Conservation (phyloP, 1,140 invertebrate genomes). For the Ips nitidus region DNA sequence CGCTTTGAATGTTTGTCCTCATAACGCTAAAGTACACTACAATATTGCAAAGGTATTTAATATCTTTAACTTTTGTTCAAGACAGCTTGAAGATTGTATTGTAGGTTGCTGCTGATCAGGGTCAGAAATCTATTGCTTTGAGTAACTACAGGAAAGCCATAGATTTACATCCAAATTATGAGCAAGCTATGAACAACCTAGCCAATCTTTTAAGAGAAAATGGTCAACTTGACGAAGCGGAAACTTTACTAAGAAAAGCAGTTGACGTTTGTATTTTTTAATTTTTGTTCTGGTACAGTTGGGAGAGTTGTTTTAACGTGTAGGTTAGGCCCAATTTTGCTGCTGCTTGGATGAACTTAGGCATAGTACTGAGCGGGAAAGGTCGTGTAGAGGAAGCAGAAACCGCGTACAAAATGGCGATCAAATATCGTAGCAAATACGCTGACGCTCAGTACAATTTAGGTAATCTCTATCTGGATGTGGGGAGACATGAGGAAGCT, state of each 20-base stretch:
- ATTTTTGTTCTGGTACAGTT: not conserved
- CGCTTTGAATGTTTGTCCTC: slow-evolving; percentile 74
- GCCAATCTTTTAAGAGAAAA: slow-evolving; percentile 88
- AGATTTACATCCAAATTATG: slow-evolving; percentile 81
- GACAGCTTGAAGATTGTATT: not conserved
- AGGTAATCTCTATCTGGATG: slow-evolving; percentile 77
- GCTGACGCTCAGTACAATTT: slow-evolving; percentile 94
- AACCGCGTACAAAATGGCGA: slow-evolving; percentile 75
- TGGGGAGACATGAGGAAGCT: slow-evolving; percentile 57
- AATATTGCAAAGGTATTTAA: slow-evolving; percentile 79
- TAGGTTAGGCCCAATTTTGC: slow-evolving; percentile 78
- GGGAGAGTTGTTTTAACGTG: not conserved
- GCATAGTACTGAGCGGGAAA: slow-evolving; percentile 81
- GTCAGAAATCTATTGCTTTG: slow-evolving; percentile 69
- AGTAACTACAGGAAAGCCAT: slow-evolving; percentile 64
- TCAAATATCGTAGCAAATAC: slow-evolving; percentile 76
- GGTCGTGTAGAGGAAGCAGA: slow-evolving; percentile 74
- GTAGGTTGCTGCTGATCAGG: slow-evolving; percentile 68
- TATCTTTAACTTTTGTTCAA: too few species aligned
- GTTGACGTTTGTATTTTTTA: slow-evolving; percentile 68
- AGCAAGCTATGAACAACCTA: slow-evolving; percentile 97
- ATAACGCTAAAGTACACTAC: slow-evolving; percentile 96
- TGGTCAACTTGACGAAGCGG: slow-evolving; percentile 71
- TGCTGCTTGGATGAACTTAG: slow-evolving; percentile 97
- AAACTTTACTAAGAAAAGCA: slow-evolving; percentile 73